Percentiles rank a stretch among this genome's conserved stretches.
Conservation (phyloP, 2,113 vertebrate species). For the Menura novaehollandiae region DNA sequence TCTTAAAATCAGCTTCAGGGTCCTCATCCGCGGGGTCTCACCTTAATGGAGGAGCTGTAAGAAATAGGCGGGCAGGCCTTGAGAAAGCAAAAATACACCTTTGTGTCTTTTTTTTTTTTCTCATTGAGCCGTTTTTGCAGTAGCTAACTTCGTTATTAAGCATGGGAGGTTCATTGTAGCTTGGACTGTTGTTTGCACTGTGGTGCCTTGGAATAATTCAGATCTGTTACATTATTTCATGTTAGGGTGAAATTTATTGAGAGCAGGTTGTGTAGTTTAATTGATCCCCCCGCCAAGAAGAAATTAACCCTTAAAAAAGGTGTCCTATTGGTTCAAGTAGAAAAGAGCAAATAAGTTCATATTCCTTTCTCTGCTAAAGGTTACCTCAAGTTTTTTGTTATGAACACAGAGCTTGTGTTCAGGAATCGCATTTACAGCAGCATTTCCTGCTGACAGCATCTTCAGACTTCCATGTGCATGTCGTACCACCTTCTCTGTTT, state of each 20-base stretch:
- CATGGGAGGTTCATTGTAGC: neutral
- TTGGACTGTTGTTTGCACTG: neutral
- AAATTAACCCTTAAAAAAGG: neutral
- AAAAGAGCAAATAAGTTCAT: neutral
- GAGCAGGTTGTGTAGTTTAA: neutral
- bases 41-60: neutral
- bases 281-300: neutral
- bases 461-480: neutral
- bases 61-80: neutral
- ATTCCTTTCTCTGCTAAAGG: neutral
- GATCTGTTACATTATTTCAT: neutral
- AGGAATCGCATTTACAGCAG: neutral
- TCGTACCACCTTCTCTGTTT: neutral
- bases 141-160: neutral
- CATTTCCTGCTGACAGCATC: conserved; percentile 21
- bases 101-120: neutral
- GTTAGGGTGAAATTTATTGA: neutral
- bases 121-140: neutral
- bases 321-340: neutral
- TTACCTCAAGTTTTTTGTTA: neutral
- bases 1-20: neutral
- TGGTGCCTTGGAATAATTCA: neutral
- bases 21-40: neutral
- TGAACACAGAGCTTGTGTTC: neutral
- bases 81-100: neutral